Evolutionary conservation across 2,113 vertebrate genomes (phyloP).

Genomic region (Orycteropus afer): DNA sequence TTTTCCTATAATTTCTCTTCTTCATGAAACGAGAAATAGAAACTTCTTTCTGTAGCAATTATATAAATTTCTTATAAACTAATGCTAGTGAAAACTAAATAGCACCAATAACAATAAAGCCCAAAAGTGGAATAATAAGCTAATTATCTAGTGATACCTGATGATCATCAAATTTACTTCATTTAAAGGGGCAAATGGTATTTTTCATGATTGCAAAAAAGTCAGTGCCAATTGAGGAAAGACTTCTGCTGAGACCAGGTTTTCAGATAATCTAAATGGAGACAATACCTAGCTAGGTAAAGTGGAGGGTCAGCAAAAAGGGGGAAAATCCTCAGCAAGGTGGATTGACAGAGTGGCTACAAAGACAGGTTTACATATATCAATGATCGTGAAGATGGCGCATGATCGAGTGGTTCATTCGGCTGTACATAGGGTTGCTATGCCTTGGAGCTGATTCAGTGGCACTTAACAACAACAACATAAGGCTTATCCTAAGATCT

Average conservation of each 20-base stretch:
- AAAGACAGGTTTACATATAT: too few relatives aligned
- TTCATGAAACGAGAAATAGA: background rate
- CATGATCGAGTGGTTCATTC: too few relatives aligned
- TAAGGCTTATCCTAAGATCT: too few relatives aligned
- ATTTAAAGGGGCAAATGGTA: background rate
- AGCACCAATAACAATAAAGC: background rate
- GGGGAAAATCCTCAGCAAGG: too few relatives aligned
- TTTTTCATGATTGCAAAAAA: slow-evolving; percentile 10
- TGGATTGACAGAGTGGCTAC: too few relatives aligned
- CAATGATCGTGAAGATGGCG: too few relatives aligned
- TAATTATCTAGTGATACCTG: background rate
- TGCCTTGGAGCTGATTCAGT: too few relatives aligned
- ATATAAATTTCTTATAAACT: background rate
- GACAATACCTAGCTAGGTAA: too few relatives aligned
- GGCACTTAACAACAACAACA: too few relatives aligned
- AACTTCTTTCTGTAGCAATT: background rate
- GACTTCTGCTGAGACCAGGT: background rate
- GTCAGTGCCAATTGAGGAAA: background rate
- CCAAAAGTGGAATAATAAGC: background rate
- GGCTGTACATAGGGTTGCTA: too few relatives aligned
- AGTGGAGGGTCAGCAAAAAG: too few relatives aligned
- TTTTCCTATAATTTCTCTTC: background rate
- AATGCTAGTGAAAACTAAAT: background rate
- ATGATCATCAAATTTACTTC: background rate
- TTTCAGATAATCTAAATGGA: background rate